Evolutionary conservation across 2,797 vertebrate genomes (phyloP).

Genomic region (Sebastes miniatus): DNA sequence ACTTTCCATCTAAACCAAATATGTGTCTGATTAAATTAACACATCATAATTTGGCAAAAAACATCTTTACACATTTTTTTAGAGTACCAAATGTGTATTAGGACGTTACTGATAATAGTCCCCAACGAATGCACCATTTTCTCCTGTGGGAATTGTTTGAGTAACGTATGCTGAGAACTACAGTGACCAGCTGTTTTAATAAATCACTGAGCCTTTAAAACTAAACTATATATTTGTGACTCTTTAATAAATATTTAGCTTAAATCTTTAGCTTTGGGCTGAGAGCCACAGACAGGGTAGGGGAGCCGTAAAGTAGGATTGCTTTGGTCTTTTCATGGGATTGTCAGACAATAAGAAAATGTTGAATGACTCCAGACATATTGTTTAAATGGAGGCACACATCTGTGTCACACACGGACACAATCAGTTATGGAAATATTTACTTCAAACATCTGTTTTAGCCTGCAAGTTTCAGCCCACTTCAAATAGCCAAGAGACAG

Average conservation of each 20-base stretch:
- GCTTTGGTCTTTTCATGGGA: too few relatives aligned
- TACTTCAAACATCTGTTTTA: not conserved
- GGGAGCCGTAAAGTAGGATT: too few relatives aligned
- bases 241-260: too few relatives aligned
- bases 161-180: not conserved
- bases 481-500: not conserved
- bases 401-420: not conserved
- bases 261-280: too few relatives aligned
- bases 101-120: not conserved
- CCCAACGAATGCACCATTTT: too few relatives aligned
- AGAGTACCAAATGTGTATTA: not conserved
- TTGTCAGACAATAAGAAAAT: not conserved
- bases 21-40: not conserved
- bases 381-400: not conserved
- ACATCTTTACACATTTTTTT: not conserved
- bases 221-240: not conserved
- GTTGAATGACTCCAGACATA: not conserved
- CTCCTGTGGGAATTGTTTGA: not conserved
- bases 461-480: not conserved
- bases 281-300: not conserved
- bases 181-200: not conserved
- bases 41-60: not conserved
- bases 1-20: not conserved
- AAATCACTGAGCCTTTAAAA: not conserved
- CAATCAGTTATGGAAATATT: not conserved